These are phyloP conservation scores for Cephalopachus bancanus DNA, from an alignment of 2,797 vertebrate genomes.

Conservation along the genomic window DNA sequence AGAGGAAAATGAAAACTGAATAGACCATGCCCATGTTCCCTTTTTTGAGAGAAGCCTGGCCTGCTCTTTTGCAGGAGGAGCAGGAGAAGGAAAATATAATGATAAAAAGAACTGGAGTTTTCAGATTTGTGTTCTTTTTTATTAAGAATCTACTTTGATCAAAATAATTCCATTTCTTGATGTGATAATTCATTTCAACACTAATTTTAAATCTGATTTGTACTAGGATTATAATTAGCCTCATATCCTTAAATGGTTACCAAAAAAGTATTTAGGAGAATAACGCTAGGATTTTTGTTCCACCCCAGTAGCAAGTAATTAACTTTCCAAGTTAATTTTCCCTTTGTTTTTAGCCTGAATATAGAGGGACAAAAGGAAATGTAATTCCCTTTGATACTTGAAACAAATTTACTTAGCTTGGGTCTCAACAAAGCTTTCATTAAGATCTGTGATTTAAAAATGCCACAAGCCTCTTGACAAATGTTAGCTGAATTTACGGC, in stretches of 20 bases:
- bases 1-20: neutral
- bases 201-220: slow-evolving; percentile 57
- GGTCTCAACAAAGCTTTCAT: slow-evolving; percentile 47
- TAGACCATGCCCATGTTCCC: fast-evolving
- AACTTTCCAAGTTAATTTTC: slow-evolving; percentile 65
- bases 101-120: neutral
- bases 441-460: slow-evolving; percentile 57
- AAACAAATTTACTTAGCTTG: slow-evolving; percentile 41
- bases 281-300: slow-evolving; percentile 54
- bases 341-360: slow-evolving; percentile 56
- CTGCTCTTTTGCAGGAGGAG: neutral
- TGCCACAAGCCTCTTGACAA: neutral
- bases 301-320: slow-evolving; percentile 57
- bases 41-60: neutral
- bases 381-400: slow-evolving; percentile 59
- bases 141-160: neutral
- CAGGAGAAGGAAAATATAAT: neutral
- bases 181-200: neutral
- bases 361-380: slow-evolving; percentile 50
- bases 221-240: slow-evolving; percentile 13
- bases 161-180: neutral
- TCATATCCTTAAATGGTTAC: slow-evolving; percentile 29
- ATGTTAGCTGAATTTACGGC: slow-evolving; percentile 28
- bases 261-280: slow-evolving; percentile 11
- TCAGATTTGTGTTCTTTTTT: neutral